phyloP scores from a whole-genome alignment of 1,140 invertebrate genomes.

The Melanaphis sacchari region DNA sequence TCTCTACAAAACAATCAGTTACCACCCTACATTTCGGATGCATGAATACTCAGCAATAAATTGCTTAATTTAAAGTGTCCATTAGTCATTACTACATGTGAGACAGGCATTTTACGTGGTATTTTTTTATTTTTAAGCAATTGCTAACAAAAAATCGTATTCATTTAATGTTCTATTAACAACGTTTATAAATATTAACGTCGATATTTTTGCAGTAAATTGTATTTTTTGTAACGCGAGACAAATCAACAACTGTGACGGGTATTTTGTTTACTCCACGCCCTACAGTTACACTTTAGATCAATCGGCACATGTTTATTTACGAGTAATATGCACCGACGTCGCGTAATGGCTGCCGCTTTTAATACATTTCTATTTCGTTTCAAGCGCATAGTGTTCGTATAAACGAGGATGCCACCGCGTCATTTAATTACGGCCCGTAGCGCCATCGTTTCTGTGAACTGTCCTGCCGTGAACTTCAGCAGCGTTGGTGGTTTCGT shows the following conservation, averaged over 20 bases:
- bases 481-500: neutral
- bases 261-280: neutral
- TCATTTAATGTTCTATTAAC: too few species aligned
- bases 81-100: too few species aligned
- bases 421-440: neutral
- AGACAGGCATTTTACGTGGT: too few species aligned
- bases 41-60: too few species aligned
- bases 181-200: too few species aligned
- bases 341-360: neutral
- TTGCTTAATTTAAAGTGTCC: too few species aligned
- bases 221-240: too few species aligned
- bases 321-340: neutral
- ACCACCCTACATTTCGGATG: too few species aligned
- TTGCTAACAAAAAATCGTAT: too few species aligned
- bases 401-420: neutral
- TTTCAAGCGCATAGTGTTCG: neutral
- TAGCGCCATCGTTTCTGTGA: neutral
- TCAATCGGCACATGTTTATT: neutral
- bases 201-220: too few species aligned
- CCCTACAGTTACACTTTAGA: neutral
- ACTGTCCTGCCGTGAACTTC: neutral
- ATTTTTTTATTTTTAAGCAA: too few species aligned
- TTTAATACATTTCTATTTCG: neutral
- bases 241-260: neutral
- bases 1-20: neutral